These are phyloP conservation scores for Anableps anableps DNA, from an alignment of 2,797 vertebrate genomes.

Conservation along the genomic window DNA sequence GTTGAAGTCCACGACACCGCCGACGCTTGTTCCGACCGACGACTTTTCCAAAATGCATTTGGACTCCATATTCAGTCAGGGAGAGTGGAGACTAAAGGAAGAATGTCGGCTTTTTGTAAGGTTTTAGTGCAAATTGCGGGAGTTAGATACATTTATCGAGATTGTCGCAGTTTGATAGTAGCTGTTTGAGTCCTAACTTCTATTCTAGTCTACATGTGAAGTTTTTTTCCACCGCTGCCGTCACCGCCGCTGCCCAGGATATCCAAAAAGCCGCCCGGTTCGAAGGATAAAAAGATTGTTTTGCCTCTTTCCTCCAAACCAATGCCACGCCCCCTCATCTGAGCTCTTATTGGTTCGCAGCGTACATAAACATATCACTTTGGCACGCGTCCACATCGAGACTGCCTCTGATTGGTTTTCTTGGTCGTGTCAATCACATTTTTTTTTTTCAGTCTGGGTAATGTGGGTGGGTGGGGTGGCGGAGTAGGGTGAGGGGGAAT, in stretches of 20 bases:
- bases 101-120: conserved; percentile 73
- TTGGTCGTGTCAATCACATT: conserved; percentile 47
- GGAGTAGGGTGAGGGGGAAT: too few species aligned
- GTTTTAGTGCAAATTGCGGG: conserved; percentile 72
- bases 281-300: conserved; percentile 81
- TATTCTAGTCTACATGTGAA: conserved; percentile 71
- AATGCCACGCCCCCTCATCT: conserved; percentile 80
- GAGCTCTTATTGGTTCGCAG: conserved; percentile 73
- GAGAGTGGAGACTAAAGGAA: conserved; percentile 74
- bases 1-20: conserved; percentile 62
- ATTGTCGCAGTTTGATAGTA: conserved; percentile 66
- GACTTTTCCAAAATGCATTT: conserved; percentile 78
- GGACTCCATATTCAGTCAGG: conserved; percentile 80
- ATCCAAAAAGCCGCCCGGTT: conserved; percentile 81
- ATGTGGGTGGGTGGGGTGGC: too few species aligned
- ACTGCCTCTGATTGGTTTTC: conserved; percentile 67
- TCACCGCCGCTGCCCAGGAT: conserved; percentile 59
- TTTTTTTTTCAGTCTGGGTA: conserved; percentile 49
- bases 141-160: conserved; percentile 82
- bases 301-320: conserved; percentile 82
- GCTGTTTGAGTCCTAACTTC: conserved; percentile 43
- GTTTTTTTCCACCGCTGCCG: conserved; percentile 45
- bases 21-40: conserved; percentile 65
- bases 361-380: conserved; percentile 80
- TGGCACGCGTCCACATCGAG: conserved; percentile 81